Evolutionary conservation across 2,888 invertebrate species (phyloP).

Genomic region (Oithona nana): DNA sequence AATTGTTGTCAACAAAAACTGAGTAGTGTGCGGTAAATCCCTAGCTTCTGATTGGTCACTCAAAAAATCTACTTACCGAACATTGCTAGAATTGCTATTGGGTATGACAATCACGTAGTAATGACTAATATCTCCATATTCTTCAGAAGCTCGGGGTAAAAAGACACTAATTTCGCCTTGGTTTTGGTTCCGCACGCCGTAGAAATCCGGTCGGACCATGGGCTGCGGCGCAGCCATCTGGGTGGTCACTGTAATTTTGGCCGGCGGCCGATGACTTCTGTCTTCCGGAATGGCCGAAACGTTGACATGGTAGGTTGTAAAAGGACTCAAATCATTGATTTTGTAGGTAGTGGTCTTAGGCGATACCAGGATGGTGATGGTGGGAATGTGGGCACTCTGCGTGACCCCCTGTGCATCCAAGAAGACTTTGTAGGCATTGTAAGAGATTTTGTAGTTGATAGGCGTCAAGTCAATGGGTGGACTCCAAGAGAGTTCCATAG

Average conservation of each 20-base stretch:
- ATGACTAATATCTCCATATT: slow-evolving; percentile 91
- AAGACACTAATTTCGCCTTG: slow-evolving; percentile 52
- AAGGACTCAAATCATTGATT: slow-evolving; percentile 72
- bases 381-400: slow-evolving; percentile 55
- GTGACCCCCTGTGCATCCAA: slow-evolving; percentile 82
- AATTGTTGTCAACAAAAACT: too few species aligned
- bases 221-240: slow-evolving; percentile 87
- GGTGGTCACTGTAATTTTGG: slow-evolving; percentile 78
- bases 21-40: too few species aligned
- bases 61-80: too few species aligned
- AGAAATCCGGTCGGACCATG: slow-evolving; percentile 86
- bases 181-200: slow-evolving; percentile 51
- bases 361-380: slow-evolving; percentile 45
- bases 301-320: slow-evolving; percentile 83
- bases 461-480: slow-evolving; percentile 55
- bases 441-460: slow-evolving; percentile 34
- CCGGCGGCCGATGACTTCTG: slow-evolving; percentile 62
- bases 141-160: slow-evolving; percentile 85
- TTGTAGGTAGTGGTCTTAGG: slow-evolving; percentile 50
- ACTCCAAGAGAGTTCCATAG: slow-evolving; percentile 78
- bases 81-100: slow-evolving; percentile 34
- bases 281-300: slow-evolving; percentile 69
- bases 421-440: slow-evolving; percentile 79
- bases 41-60: too few species aligned
- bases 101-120: slow-evolving; percentile 92